Evolutionary conservation across 2,888 invertebrate genomes (phyloP), one percentile per base, ranked within the genome.

Genomic region (Caenorhabditis auriculariae): DNA sequence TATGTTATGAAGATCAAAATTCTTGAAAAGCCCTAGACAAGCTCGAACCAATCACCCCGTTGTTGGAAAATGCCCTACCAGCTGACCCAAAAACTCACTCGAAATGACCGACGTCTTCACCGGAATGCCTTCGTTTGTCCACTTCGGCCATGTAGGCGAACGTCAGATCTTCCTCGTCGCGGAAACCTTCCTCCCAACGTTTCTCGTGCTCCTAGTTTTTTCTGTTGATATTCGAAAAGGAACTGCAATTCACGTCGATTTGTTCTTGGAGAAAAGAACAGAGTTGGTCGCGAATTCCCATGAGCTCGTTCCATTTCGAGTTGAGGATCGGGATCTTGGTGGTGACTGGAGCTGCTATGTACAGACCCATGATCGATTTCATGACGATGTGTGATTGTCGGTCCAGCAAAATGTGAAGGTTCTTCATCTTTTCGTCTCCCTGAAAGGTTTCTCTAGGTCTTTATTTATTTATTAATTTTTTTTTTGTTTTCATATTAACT

Each of bases 121-220:
- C 67, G 3, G 51, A 52, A 23, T 56, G 39, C 39, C 60, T 57
- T 43, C 80, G 51, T 41, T 60, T 60, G 42, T 74, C 63, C 68
- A 80, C 76, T 48, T 80, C 80, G 41, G 66, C 66, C 63, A 80
- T 47, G 49, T 80, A 80, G 1, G 73, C 73, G 47, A 66, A 80
- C 2, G 79, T 80, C 47, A 80, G 69, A 56, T 80, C 80, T 60
- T 68, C 67, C 32, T 54, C 52, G 38, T 58, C 61, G 19, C 56
- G 23, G 54, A 61, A 57, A 23, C 49, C 49, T 9, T 46, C 64
- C 42, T 19, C 53, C 62, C 57, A 72, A 15, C 38, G 37, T n/a
- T 50, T 48, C 3, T 60, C 49, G 42, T 71, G 71, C 12, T 65
- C 64, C 53, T 65, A 9, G 9, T 43, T 24, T 21, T 9, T 15